Conservation (phyloP, 2,113 vertebrate genomes). For the Actinemys pallida region DNA sequence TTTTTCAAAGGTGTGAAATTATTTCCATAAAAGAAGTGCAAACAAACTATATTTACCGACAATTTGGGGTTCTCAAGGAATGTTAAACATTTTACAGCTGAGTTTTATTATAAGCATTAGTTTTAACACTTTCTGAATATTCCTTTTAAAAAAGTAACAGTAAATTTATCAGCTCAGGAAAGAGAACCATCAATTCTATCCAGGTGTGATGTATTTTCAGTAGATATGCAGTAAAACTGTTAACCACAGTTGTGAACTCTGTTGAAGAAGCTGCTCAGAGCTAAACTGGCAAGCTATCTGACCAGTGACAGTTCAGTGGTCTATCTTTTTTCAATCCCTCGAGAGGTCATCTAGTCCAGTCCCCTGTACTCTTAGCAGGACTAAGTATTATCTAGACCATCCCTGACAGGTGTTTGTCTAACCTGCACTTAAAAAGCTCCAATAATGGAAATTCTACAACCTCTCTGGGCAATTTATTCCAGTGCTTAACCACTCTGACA, state of each 20-base stretch:
- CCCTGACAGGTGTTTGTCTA: no score
- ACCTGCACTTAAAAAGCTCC: no score
- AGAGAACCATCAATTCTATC: conserved; percentile 68
- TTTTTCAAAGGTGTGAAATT: conserved; percentile 67
- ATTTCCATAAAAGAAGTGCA: conserved; percentile 72
- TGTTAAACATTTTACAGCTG: conserved; percentile 35
- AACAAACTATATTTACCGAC: conserved; percentile 62
- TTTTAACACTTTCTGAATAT: conserved; percentile 71
- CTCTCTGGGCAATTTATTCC: no score
- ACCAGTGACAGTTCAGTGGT: conserved; percentile 53
- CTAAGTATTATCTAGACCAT: no score
- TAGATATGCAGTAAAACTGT: conserved; percentile 59
- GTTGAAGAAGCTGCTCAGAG: conserved; percentile 53
- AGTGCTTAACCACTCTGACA: no score
- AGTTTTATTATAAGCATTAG: conserved; percentile 42
- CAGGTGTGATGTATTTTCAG: conserved; percentile 74
- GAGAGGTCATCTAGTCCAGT: no score
- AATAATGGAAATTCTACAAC: no score
- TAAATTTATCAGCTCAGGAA: conserved; percentile 68
- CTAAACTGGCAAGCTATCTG: conserved; percentile 43
- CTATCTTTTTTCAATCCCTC: background rate
- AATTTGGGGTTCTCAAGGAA: conserved; percentile 42
- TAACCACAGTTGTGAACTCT: conserved; percentile 60
- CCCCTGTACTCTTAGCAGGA: no score
- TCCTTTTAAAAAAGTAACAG: conserved; percentile 68